Conservation (phyloP, 2,797 vertebrate genomes). For the Lycodopsis pacificus region DNA sequence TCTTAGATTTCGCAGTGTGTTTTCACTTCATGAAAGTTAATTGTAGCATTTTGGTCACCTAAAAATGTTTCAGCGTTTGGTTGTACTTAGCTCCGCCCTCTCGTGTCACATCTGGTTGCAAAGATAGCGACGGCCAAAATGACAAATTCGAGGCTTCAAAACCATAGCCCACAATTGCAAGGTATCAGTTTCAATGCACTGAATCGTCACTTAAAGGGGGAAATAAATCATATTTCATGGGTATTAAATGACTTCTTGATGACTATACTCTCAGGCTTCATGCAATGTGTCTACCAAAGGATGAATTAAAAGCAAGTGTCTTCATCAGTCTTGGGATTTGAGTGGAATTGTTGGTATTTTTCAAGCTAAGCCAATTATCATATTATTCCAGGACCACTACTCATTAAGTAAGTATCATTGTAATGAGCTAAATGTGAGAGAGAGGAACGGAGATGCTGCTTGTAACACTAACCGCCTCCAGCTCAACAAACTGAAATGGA, state of each 20-base stretch:
- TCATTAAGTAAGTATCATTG: not conserved
- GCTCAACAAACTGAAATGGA: slow-evolving; percentile 24
- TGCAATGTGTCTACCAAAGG: slow-evolving; percentile 19
- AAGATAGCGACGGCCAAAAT: too few relatives aligned
- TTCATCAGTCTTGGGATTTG: slow-evolving; percentile 35
- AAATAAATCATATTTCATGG: not conserved
- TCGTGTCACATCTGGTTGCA: too few relatives aligned
- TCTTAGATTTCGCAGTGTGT: too few relatives aligned
- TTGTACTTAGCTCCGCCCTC: too few relatives aligned
- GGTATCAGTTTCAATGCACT: not conserved
- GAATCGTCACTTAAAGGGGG: not conserved
- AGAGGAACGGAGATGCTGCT: slow-evolving; percentile 9
- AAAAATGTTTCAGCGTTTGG: too few relatives aligned
- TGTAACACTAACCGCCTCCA: slow-evolving; percentile 20
- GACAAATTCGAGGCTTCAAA: not conserved
- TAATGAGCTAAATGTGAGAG: slow-evolving; percentile 26
- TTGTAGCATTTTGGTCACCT: too few relatives aligned
- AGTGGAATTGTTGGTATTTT: slow-evolving; percentile 21
- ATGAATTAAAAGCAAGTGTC: slow-evolving; percentile 36
- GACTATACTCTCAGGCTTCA: not conserved
- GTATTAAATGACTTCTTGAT: slow-evolving; percentile 9
- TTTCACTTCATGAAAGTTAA: too few relatives aligned
- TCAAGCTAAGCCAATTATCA: slow-evolving; percentile 43
- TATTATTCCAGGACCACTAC: not conserved
- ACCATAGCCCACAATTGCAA: not conserved